phyloP scores from a whole-genome alignment of 37 sponge, comb jelly and placozoan genomes.

The Lycopodina hypogea region DNA sequence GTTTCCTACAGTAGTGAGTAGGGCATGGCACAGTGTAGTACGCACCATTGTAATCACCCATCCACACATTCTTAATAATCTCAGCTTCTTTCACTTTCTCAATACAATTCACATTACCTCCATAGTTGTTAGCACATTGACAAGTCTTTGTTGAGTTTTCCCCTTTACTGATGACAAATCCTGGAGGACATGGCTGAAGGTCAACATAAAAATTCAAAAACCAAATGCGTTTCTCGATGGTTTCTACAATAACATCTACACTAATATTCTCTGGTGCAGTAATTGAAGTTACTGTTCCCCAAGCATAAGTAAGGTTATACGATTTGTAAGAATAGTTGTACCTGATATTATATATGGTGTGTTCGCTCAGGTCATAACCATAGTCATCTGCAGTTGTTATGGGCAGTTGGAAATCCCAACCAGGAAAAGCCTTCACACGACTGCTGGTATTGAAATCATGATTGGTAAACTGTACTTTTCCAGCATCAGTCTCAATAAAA shows the following conservation, averaged over 20 bases:
- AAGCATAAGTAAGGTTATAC: background rate
- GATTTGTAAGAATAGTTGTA: too few species aligned
- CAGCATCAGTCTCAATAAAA: background rate
- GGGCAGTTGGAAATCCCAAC: conserved; percentile 7
- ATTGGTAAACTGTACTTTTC: background rate
- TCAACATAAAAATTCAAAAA: background rate
- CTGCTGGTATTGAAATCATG: background rate
- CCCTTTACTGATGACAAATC: background rate
- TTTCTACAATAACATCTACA: background rate
- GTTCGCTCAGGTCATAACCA: background rate
- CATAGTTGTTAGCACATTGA: background rate
- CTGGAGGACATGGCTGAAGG: conserved; percentile 16
- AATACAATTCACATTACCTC: background rate
- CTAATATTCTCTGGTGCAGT: background rate
- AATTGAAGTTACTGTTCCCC: background rate
- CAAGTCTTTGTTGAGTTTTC: background rate
- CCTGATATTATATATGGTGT: background rate
- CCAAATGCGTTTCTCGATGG: conserved; percentile 1
- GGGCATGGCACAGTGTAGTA: background rate
- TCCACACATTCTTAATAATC: conserved; percentile 19
- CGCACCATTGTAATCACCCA: conserved; percentile 14
- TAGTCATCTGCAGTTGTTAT: conserved; percentile 7
- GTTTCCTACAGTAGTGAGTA: conserved; percentile 1
- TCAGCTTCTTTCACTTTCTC: background rate
- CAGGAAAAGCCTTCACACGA: conserved; percentile 18